Evolutionary conservation across 2,888 invertebrate species (phyloP).

Genomic region (Ophion ellenae): DNA sequence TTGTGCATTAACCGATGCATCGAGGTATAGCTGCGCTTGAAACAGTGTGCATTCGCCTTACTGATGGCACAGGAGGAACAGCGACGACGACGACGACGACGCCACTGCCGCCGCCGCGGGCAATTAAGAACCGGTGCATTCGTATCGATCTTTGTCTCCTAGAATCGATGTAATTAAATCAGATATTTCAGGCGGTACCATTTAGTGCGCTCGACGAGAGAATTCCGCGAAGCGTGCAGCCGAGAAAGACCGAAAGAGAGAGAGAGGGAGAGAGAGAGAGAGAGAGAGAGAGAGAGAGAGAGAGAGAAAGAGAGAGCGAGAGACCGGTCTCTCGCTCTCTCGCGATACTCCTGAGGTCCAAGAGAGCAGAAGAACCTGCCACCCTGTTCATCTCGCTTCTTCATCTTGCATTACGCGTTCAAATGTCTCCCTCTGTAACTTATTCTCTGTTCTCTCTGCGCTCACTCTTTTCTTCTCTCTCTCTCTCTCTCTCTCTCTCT

Average conservation of each 20-base stretch:
- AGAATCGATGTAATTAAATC: constrained; percentile 82
- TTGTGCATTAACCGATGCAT: too few relatives aligned
- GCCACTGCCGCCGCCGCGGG: constrained; percentile 66
- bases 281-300: constrained; percentile 19
- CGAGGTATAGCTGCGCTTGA: too few relatives aligned
- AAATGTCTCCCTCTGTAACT: constrained; percentile 9
- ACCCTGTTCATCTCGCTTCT: constrained; percentile 61
- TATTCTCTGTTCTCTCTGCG: constrained; percentile 54
- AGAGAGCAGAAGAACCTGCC: constrained; percentile 73
- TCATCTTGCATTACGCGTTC: constrained; percentile 37
- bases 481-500: constrained; percentile 16
- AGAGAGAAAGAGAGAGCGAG: background rate
- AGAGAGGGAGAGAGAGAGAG: constrained; percentile 22
- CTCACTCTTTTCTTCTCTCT: constrained; percentile 34
- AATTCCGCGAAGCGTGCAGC: constrained; percentile 75
- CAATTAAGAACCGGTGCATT: constrained; percentile 79
- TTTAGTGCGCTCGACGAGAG: constrained; percentile 74
- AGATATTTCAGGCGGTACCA: constrained; percentile 81
- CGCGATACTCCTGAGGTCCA: constrained; percentile 54
- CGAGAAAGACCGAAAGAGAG: constrained; percentile 29
- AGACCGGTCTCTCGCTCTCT: constrained; percentile 31
- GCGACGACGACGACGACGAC: constrained; percentile 48
- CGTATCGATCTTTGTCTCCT: constrained; percentile 81
- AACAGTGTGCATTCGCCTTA: constrained; percentile 8
- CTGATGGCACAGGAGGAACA: constrained; percentile 20